Base-by-base conservation (phyloP, 2,888 invertebrate genomes). In the Sycophila texana region DNA sequence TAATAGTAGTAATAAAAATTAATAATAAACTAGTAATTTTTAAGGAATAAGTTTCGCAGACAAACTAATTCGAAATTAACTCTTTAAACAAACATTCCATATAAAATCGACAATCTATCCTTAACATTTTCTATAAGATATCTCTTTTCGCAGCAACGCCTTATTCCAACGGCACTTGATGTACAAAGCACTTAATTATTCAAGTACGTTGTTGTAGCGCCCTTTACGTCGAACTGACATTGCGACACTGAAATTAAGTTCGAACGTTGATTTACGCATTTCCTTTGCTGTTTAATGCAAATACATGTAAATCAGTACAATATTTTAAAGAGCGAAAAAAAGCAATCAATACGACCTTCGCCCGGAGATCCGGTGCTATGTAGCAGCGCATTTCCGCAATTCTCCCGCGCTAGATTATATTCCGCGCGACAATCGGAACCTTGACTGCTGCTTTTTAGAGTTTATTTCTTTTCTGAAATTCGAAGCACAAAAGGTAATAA, bases 331-430 rank as follows among this genome's bases (percentile, higher is more conserved):
- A 63, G 47, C n/a, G 30, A 61, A 63, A 63, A 39, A 47, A 63
- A 47, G 5, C 61, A 10, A 30, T 30, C n/a, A 39, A n/a, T 39
- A 12, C 18, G 18, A 47, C 39, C 63, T 63, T 47, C 30, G 30
- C 18, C 39, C 18, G 53, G 16, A n/a, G 53, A 53, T 63, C n/a
- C 10, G 39, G 39, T n/a, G 30, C 14, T 4, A 30, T 30, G 30
- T 30, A 12, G 47, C 39, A 30, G 47, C 63, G 63, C 47, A 63
- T 63, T 63, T 63, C 63, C 63, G 63, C 47, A 18, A 13, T 63
- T 63, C 30, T n/a, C 47, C 20, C 63, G 63, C 18, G 12, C 12
- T 58, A 20, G 18, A 58, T 58, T 39, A 39, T 39, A 39, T 10
- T 39, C 39, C 39, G 14, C 20, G 61, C 47, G 63, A 63, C 63